These are phyloP conservation scores for Ariopsis seemanni DNA, from an alignment of 2,113 vertebrate genomes.

Conservation along the genomic window DNA sequence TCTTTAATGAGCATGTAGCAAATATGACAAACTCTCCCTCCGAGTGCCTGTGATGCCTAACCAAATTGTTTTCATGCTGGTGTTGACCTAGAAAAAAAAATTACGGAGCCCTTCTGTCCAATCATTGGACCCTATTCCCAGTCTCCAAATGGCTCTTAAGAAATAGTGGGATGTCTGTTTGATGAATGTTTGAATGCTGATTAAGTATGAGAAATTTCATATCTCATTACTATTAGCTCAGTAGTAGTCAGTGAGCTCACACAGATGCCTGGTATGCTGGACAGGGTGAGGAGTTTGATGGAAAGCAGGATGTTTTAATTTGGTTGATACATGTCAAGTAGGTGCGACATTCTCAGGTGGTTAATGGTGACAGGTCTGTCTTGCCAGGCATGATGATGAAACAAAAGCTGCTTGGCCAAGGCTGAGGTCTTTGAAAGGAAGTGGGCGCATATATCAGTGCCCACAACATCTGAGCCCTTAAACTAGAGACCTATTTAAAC, in stretches of 20 bases:
- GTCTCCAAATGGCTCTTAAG: conserved; percentile 5
- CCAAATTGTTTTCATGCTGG: conserved; percentile 11
- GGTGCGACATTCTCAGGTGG: conserved; percentile 76
- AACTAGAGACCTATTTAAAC: conserved; percentile 23
- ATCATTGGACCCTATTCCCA: background rate
- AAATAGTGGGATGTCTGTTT: background rate
- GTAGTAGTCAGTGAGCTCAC: conserved; percentile 11
- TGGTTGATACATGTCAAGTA: conserved; percentile 65
- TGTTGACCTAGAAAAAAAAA: conserved; percentile 22
- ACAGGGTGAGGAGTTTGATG: conserved; percentile 34
- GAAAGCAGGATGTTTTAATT: conserved; percentile 52
- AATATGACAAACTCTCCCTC: conserved; percentile 28
- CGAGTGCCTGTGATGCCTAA: conserved; percentile 15
- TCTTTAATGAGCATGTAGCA: conserved; percentile 15
- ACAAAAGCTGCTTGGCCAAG: conserved; percentile 65
- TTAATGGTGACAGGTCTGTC: conserved; percentile 73
- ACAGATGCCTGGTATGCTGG: conserved; percentile 47
- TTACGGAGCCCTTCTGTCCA: background rate
- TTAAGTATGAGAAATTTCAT: conserved; percentile 23
- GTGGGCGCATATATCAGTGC: background rate
- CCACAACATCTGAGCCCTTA: background rate
- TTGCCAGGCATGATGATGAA: conserved; percentile 61
- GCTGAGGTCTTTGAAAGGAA: conserved; percentile 53
- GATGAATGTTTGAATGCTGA: conserved; percentile 6
- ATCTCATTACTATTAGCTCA: conserved; percentile 28